Conservation (phyloP, 2,113 vertebrate species). For the Leptodactylus fuscus region DNA sequence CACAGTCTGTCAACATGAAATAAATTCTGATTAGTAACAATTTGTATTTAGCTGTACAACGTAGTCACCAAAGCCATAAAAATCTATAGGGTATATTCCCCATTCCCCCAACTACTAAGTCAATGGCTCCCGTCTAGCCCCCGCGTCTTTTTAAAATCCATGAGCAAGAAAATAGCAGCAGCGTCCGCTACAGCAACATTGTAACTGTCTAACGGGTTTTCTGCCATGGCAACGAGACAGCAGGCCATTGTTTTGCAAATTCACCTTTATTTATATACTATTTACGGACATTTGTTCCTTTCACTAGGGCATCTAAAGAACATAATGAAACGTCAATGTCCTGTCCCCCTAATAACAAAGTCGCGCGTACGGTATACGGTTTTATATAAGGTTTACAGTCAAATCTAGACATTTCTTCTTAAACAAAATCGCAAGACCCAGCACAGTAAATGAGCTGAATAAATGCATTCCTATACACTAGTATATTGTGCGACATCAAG, state of each 20-base stretch:
- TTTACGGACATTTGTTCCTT: background rate
- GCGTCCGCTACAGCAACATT: background rate
- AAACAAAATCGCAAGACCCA: background rate
- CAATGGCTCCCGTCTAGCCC: background rate
- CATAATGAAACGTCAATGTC: background rate
- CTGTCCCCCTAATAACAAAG: background rate
- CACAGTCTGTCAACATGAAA: too few relatives aligned
- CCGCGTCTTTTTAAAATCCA: background rate
- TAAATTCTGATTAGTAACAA: too few relatives aligned
- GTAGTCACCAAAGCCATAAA: background rate
- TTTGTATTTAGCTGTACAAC: too few relatives aligned
- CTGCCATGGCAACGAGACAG: background rate
- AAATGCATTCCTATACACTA: constrained; percentile 17
- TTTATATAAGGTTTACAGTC: background rate
- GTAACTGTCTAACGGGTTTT: background rate
- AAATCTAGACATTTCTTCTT: background rate
- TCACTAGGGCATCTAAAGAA: background rate
- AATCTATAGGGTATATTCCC: background rate
- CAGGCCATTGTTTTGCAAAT: background rate
- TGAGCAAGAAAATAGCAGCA: background rate
- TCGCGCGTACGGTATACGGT: too few relatives aligned
- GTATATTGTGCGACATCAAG: constrained; percentile 10
- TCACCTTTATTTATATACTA: background rate
- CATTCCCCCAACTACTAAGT: background rate
- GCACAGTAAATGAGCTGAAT: background rate